Evolutionary conservation across 2,888 invertebrate genomes (phyloP).

Genomic region (Scrobipalpa atriplicella): DNA sequence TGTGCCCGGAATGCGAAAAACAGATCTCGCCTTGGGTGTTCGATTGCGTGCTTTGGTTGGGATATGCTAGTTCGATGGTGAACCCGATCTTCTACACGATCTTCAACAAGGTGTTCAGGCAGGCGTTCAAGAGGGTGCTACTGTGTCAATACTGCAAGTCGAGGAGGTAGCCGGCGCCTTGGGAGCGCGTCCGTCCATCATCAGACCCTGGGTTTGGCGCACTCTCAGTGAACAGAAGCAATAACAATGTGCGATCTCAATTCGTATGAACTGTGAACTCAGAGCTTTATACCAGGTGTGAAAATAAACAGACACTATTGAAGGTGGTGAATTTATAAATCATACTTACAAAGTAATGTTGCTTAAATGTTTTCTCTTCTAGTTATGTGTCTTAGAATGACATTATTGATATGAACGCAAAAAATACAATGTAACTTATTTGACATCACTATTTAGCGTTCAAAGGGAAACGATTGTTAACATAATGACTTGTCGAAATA

Average conservation of each 20-base stretch:
- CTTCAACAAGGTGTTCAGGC: constrained; percentile 96
- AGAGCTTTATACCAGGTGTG: constrained; percentile 62
- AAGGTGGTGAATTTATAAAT: neutral
- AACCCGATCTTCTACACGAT: constrained; percentile 98
- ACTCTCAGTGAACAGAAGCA: constrained; percentile 76
- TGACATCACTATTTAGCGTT: too few species aligned
- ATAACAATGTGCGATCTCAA: constrained; percentile 72
- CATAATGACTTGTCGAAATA: too few species aligned
- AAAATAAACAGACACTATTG: constrained; percentile 37
- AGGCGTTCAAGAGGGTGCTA: constrained; percentile 94
- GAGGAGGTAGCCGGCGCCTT: constrained; percentile 77
- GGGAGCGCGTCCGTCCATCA: constrained; percentile 76
- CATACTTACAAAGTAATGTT: neutral
- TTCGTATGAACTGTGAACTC: constrained; percentile 60
- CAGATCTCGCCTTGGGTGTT: constrained; percentile 90
- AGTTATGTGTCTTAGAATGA: too few species aligned
- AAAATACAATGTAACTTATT: too few species aligned
- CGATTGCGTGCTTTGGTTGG: constrained; percentile 95
- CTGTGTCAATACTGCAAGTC: constrained; percentile 87
- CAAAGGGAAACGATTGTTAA: too few species aligned
- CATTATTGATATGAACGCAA: too few species aligned
- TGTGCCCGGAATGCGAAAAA: constrained; percentile 91
- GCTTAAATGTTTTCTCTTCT: too few species aligned
- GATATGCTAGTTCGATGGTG: constrained; percentile 96
- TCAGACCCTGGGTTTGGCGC: constrained; percentile 73